Evolutionary conservation across 2,888 invertebrate genomes (phyloP), one percentile per base, ranked within the genome.

Genomic region (Diogma glabrata): DNA sequence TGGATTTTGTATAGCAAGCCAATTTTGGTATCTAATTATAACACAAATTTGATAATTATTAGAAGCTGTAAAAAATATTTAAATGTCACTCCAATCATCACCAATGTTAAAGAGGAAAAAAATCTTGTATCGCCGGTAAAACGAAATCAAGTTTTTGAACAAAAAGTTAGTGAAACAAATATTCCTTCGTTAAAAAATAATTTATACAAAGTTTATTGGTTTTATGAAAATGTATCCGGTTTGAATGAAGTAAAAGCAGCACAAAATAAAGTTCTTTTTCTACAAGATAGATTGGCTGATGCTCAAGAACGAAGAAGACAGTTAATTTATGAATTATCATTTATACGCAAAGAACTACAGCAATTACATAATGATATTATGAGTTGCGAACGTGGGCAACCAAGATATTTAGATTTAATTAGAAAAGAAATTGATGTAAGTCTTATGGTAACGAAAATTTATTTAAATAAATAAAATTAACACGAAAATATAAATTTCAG

Each of bases 171-270:
- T n/a, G n/a, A n/a, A n/a, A n/a, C n/a, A n/a, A n/a, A n/a, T n/a
- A n/a, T n/a, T n/a, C n/a, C n/a, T n/a, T n/a, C n/a, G 2, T 2
- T 28, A n/a, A 36, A 24, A 46, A 46, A 24, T 6, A 46, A 46
- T 8, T n/a, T 26, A 24, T 14, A 14, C 19, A 9, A 46, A 7
- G 22, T 16, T 5, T 26, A 46, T 10, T 16, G 16, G 16, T 9
- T 46, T 16, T 46, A 46, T 16, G 51, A 51, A 20, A 17, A 48
- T 16, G 9, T 51, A n/a, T 49, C 49, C 5, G 48, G 40, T 14
- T 50, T 40, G 17, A 38, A 52, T 22, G 50, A 52, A 14, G 50
- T 47, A 9, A 36, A 50, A 17, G 23, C 16, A n/a, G 52, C 52
- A 3, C 50, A 50, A n/a, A 17, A 47, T 12, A 47, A 52, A 14